Evolutionary conservation across 2,113 vertebrate species (phyloP).

Genomic region (Misgurnus anguillicaudatus): DNA sequence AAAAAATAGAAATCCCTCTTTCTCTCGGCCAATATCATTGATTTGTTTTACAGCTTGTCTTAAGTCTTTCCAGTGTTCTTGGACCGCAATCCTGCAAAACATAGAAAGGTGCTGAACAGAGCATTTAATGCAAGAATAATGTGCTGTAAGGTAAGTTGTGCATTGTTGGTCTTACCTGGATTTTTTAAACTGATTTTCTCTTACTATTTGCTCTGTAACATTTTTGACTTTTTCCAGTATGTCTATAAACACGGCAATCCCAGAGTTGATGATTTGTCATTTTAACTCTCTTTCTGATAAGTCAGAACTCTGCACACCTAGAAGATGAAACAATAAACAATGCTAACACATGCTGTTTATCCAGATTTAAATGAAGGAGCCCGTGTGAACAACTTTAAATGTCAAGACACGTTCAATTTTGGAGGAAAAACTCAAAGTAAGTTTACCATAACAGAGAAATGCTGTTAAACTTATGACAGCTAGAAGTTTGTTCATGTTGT

Average conservation of each 20-base stretch:
- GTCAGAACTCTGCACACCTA: not conserved
- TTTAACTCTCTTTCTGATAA: not conserved
- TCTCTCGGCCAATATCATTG: not conserved
- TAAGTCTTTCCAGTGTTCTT: not conserved
- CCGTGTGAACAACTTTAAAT: too few species aligned
- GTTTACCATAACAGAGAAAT: constrained; percentile 7
- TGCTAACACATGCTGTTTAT: not conserved
- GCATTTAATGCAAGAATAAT: not conserved
- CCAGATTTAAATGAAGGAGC: too few species aligned
- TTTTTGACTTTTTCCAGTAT: not conserved
- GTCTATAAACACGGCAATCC: constrained; percentile 8
- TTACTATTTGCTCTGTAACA: not conserved
- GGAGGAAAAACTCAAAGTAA: not conserved
- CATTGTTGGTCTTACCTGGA: not conserved
- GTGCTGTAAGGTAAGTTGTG: not conserved
- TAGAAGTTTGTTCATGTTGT: not conserved
- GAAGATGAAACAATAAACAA: not conserved
- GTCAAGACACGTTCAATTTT: too few species aligned
- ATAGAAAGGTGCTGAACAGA: not conserved
- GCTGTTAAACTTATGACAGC: constrained; percentile 5
- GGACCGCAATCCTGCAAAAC: not conserved
- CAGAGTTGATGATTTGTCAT: not conserved
- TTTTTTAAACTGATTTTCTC: not conserved
- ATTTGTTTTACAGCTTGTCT: not conserved
- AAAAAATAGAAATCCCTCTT: too few species aligned